A percentile compares a stretch with the other conserved stretches of the same genome.
Evolutionary conservation across 2,888 invertebrate genomes (phyloP).

Genomic region (Sarcophaga rosellei): DNA sequence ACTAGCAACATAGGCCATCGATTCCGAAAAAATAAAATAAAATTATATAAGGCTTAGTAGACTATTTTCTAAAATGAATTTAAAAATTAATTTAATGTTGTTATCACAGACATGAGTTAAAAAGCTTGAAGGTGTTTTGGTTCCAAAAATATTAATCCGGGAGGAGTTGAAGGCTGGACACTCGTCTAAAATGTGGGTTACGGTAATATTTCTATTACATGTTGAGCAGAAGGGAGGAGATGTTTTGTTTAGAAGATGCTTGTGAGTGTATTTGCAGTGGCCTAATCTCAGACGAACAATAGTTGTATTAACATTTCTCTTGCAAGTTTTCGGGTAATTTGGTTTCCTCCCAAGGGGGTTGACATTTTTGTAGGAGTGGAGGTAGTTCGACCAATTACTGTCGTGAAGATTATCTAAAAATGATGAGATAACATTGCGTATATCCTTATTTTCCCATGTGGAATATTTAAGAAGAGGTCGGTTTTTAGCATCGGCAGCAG

Average conservation of each 20-base stretch:
- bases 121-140: no score
- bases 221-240: background rate
- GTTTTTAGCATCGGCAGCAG: background rate
- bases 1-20: no score
- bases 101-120: no score
- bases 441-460: background rate
- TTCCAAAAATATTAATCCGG: no score
- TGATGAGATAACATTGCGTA: background rate
- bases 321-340: background rate
- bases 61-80: no score
- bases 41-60: no score
- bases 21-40: no score
- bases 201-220: no score
- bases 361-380: background rate
- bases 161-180: no score
- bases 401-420: no score
- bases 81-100: no score
- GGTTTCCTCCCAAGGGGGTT: background rate
- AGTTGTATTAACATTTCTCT: background rate
- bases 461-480: background rate
- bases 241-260: background rate
- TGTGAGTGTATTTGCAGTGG: slow-evolving; percentile 10
- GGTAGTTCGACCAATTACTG: background rate
- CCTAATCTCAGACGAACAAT: background rate
- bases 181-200: no score